Evolutionary conservation across 1,140 invertebrate genomes (phyloP).

Genomic region (Drosophila novamexicana): DNA sequence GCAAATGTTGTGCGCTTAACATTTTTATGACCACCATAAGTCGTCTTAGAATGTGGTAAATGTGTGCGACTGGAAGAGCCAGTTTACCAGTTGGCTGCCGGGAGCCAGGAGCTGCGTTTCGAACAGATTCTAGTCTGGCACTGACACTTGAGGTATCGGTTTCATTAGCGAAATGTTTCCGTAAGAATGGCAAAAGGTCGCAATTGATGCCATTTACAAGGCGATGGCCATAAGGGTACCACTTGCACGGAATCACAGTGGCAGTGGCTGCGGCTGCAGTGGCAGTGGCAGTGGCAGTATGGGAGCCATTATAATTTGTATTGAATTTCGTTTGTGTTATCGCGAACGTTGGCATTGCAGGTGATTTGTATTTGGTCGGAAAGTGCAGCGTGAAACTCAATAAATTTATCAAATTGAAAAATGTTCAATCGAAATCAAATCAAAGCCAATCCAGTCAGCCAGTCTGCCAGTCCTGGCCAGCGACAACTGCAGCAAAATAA

Average conservation of each 20-base stretch:
- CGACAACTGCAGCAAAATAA: constrained; percentile 27
- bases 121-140: constrained; percentile 18
- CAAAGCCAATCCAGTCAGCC: constrained; percentile 42
- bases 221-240: constrained; percentile 52
- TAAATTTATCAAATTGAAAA: constrained; percentile 81
- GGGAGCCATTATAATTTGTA: constrained; percentile 65
- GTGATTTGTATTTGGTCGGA: constrained; percentile 62
- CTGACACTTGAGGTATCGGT: constrained; percentile 81
- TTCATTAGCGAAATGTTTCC: constrained; percentile 82
- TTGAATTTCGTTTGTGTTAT: constrained; percentile 68
- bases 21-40: constrained; percentile 78
- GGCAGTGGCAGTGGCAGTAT: constrained; percentile 23
- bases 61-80: constrained; percentile 34
- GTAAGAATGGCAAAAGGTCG: constrained; percentile 80
- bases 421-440: constrained; percentile 76
- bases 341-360: constrained; percentile 38
- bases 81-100: no score
- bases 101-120: neutral
- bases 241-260: constrained; percentile 26
- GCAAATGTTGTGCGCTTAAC: constrained; percentile 79
- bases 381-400: constrained; percentile 44
- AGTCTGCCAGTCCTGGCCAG: neutral
- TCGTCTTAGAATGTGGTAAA: constrained; percentile 63
- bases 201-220: constrained; percentile 80
- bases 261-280: constrained; percentile 21